These are phyloP conservation scores for Apostichopus japonicus DNA, from an alignment of 35 echinoderm and acorn worm genomes.

Conservation along the genomic window DNA sequence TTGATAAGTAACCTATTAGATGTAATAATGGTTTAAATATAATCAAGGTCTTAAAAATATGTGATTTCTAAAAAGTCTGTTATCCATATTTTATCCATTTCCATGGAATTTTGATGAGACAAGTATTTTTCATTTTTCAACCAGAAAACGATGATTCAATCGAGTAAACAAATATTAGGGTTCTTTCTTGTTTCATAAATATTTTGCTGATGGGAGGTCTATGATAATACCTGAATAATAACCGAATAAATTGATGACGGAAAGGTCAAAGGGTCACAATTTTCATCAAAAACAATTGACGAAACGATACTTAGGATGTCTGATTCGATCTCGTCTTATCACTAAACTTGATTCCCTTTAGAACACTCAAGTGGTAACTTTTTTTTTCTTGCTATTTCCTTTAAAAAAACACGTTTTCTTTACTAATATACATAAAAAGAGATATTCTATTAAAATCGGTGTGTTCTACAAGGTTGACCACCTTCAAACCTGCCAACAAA, in stretches of 20 bases:
- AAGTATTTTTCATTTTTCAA: too few relatives aligned
- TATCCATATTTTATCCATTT: too few relatives aligned
- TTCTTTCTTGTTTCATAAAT: too few relatives aligned
- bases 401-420: not conserved
- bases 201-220: too few relatives aligned
- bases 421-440: conserved; percentile 7
- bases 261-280: not conserved
- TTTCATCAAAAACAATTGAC: conserved; percentile 15
- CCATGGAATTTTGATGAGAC: too few relatives aligned
- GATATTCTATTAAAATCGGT: not conserved
- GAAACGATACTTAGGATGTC: not conserved
- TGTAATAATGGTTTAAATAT: too few relatives aligned
- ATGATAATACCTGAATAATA: not conserved
- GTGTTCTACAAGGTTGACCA: not conserved
- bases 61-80: too few relatives aligned
- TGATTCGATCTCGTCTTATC: not conserved
- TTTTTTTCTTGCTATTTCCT: not conserved
- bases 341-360: not conserved
- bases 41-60: too few relatives aligned
- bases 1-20: too few relatives aligned
- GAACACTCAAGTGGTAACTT: not conserved
- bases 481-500: conserved; percentile 6
- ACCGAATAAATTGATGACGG: not conserved
- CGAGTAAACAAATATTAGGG: too few relatives aligned
- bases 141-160: too few relatives aligned